Evolutionary conservation across 2,888 invertebrate species (phyloP).

Genomic region (Autographa gamma): DNA sequence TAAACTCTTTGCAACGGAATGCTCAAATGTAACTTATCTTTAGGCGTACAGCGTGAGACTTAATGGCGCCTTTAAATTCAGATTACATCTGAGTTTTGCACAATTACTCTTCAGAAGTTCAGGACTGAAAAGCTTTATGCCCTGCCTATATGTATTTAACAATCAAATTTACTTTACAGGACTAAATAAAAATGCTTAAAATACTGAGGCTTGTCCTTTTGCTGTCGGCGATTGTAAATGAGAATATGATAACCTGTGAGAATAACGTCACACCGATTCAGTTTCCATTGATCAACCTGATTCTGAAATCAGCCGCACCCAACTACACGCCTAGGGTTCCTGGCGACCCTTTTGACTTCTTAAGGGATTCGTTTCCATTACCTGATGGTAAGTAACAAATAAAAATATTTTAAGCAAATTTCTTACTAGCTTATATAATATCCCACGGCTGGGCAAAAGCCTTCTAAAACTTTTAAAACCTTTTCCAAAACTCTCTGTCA

Average conservation of each 20-base stretch:
- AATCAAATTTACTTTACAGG: neutral
- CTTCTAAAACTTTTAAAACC: too few species aligned
- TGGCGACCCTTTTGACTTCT: constrained; percentile 63
- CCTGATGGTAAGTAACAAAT: constrained; percentile 63
- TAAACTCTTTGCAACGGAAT: neutral
- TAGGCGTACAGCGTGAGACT: too few species aligned
- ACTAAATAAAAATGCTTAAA: neutral
- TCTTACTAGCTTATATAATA: too few species aligned
- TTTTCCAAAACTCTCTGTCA: too few species aligned
- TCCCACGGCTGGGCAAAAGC: too few species aligned
- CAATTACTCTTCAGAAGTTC: too few species aligned
- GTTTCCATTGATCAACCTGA: constrained; percentile 56
- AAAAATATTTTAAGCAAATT: too few species aligned
- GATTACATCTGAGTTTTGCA: too few species aligned
- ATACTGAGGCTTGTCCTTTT: constrained; percentile 19
- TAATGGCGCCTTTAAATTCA: too few species aligned
- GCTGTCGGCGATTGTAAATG: constrained; percentile 22
- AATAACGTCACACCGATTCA: constrained; percentile 52
- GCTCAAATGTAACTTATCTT: too few species aligned
- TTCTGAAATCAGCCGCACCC: constrained; percentile 59
- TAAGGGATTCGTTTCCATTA: constrained; percentile 66
- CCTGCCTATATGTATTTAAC: too few species aligned
- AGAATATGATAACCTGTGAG: constrained; percentile 40
- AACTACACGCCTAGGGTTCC: constrained; percentile 57
- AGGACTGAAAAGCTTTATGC: too few species aligned